Evolutionary conservation across 2,113 vertebrate genomes (phyloP), one percentile per base, ranked within the genome.

Genomic region (Ammodytes dubius): DNA sequence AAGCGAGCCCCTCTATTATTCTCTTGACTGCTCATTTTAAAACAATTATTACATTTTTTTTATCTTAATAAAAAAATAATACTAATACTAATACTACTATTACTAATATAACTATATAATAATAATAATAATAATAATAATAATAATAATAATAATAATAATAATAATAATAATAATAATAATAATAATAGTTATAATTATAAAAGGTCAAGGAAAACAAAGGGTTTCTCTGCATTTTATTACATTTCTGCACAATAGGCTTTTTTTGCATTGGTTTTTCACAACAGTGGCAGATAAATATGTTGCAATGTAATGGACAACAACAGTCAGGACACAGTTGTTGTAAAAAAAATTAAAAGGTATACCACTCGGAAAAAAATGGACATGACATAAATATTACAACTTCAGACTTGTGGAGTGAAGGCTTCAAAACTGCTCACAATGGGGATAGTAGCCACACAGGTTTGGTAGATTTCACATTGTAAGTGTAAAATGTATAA

Each of bases 261-360:
- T 64, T 91, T 88, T 27, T 89, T 91, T 92, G 87, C 91, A 93
- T 92, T 90, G 67, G 37, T 81, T 92, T 90, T 79, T 88, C 74
- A 92, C 87, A 88, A 93, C 80, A 74, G 88, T 90, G 90, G 78
- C 80, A 74, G 64, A 69, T 86, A 85, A 85, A 88, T 78, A 87
- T 81, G 82, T 43, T 70, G 80, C 56, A 78, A 74, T 77, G 65
- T 40, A 65, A 90, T 64, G 70, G 72, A 83, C 61, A 82, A 85
- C 78, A 85, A 80, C 64, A 67, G 66, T 78, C 63, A 71, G n/a
- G 50, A 57, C 52, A 85, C 17, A 78, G 72, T 53, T 77, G 61
- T 45, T 39, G 69, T 68, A 77, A 77, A 67, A 68, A 52, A 35
- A 27, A 67, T 14, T 53, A 61, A 77, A 72, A 86, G 84, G 67